A percentile compares a stretch with the other conserved stretches of the same genome.
Conservation (phyloP, 2,113 vertebrate species). For the Dipodomys spectabilis region DNA sequence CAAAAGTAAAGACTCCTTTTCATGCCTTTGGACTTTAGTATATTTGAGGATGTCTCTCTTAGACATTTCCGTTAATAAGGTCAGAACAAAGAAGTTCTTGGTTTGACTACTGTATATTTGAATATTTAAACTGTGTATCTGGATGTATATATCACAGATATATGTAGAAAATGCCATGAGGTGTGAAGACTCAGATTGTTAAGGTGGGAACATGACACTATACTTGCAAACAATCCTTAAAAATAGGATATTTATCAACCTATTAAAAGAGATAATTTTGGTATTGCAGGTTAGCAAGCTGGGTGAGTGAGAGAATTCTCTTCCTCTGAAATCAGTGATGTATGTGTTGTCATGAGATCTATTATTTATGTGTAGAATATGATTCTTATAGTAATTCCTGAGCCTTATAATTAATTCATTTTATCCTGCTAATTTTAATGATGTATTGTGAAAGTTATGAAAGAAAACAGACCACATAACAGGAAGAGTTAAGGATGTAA, state of each 20-base stretch:
- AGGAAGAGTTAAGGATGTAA: too few relatives aligned
- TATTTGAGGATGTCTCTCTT: constrained; percentile 63
- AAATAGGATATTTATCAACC: constrained; percentile 67
- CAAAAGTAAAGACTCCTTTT: constrained; percentile 61
- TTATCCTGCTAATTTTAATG: constrained; percentile 53
- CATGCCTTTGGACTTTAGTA: constrained; percentile 44
- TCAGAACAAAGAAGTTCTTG: constrained; percentile 64
- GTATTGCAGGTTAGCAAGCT: constrained; percentile 15
- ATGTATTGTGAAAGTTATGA: neutral
- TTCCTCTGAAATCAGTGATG: constrained; percentile 50
- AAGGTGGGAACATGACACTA: constrained; percentile 58
- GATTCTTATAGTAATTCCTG: neutral
- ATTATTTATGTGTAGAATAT: neutral
- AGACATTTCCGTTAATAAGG: constrained; percentile 49
- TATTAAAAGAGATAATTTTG: constrained; percentile 62
- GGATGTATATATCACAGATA: constrained; percentile 72
- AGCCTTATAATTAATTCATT: constrained; percentile 24
- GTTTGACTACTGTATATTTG: constrained; percentile 66
- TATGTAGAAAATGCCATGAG: constrained; percentile 57
- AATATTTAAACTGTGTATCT: constrained; percentile 79
- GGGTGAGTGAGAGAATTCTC: neutral
- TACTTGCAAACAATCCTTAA: constrained; percentile 60
- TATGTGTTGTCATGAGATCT: neutral
- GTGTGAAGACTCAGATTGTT: constrained; percentile 75
- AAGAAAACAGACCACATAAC: neutral